These are phyloP conservation scores for Lithophane ornitopus DNA, from an alignment of 2,888 invertebrate species.

Conservation along the genomic window DNA sequence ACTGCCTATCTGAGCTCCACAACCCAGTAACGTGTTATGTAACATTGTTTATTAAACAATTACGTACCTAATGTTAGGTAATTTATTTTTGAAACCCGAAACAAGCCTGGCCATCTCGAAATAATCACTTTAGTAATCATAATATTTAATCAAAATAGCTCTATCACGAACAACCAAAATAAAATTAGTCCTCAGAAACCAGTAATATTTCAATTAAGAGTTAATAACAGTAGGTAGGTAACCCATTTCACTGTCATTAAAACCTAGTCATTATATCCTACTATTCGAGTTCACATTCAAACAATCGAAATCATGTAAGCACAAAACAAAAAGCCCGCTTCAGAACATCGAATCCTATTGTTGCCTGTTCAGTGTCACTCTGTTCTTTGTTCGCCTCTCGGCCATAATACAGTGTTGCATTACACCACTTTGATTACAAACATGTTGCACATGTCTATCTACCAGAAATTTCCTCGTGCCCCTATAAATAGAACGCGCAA, in stretches of 20 bases:
- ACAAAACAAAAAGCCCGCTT: slow-evolving; percentile 21
- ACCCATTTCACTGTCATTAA: neutral
- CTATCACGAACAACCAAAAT: neutral
- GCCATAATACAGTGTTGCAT: slow-evolving; percentile 35
- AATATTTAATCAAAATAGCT: slow-evolving; percentile 1
- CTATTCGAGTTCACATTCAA: neutral
- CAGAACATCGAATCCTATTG: slow-evolving; percentile 36
- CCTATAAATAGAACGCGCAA: slow-evolving; percentile 21
- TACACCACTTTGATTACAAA: slow-evolving; percentile 35
- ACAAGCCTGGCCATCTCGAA: neutral
- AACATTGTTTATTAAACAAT: neutral
- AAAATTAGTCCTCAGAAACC: neutral
- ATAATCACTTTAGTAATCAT: neutral
- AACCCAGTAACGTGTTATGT: no score
- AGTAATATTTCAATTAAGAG: neutral
- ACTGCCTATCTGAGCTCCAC: no score
- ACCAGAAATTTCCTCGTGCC: slow-evolving; percentile 36
- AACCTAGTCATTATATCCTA: neutral
- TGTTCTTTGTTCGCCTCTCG: slow-evolving; percentile 40
- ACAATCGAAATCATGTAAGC: slow-evolving; percentile 17
- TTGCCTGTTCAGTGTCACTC: slow-evolving; percentile 27
- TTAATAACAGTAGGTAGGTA: neutral
- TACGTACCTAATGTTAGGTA: no score
- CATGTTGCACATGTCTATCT: slow-evolving; percentile 27
- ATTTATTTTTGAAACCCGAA: neutral